Evolutionary conservation across 2,888 invertebrate genomes (phyloP).

Genomic region (Protodeltote pygarga): DNA sequence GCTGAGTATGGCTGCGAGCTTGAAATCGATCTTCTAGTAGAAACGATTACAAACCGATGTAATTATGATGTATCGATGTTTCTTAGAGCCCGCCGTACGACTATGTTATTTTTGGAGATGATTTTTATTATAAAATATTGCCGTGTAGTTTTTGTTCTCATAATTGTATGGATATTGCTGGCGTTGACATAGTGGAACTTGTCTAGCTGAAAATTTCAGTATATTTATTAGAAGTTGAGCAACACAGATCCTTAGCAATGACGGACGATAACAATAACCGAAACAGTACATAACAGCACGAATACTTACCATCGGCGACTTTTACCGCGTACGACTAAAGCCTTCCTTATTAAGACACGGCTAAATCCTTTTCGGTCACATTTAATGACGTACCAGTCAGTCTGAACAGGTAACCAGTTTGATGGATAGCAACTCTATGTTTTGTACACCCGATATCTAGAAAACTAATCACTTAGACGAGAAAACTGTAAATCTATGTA

Average conservation of each 20-base stretch:
- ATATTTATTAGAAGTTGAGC: neutral
- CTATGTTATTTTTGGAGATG: constrained; percentile 34
- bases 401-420: constrained; percentile 69
- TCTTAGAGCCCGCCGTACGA: constrained; percentile 36
- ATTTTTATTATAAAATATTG: constrained; percentile 44
- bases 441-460: constrained; percentile 65
- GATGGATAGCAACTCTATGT: constrained; percentile 75
- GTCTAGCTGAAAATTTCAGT: constrained; percentile 1
- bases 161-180: too few relatives aligned
- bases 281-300: constrained; percentile 35
- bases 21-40: constrained; percentile 52
- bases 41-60: constrained; percentile 54
- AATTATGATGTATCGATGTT: constrained; percentile 54
- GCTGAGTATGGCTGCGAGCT: constrained; percentile 48
- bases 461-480: constrained; percentile 59
- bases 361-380: constrained; percentile 81
- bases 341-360: constrained; percentile 75
- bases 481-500: constrained; percentile 52
- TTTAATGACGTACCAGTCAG: constrained; percentile 79
- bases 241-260: neutral
- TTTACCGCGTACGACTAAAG: constrained; percentile 69
- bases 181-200: too few relatives aligned
- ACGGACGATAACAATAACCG: constrained; percentile 38
- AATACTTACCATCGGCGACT: constrained; percentile 54
- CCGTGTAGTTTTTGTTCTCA: constrained; percentile 12